Evolutionary conservation across 2,113 vertebrate species (phyloP).

Genomic region (Tamias sibiricus): DNA sequence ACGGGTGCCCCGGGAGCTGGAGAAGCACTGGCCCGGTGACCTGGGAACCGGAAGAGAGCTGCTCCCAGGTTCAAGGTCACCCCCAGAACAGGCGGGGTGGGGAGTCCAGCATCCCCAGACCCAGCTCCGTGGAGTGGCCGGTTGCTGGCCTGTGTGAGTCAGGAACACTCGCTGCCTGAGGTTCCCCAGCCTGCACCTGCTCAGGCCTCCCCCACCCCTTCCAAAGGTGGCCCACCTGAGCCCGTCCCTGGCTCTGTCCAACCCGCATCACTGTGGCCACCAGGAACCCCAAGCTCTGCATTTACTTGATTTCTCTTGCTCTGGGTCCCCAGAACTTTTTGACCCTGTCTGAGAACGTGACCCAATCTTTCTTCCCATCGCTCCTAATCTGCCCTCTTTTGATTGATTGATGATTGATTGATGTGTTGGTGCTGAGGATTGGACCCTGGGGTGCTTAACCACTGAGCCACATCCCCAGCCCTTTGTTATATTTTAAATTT

Average conservation of each 20-base stretch:
- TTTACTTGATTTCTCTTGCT: background rate
- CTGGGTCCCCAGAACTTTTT: background rate
- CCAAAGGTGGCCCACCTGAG: background rate
- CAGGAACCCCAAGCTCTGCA: background rate
- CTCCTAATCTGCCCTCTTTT: background rate
- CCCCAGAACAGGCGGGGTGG: too few species aligned
- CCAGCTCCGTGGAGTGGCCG: too few species aligned
- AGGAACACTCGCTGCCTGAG: accelerated
- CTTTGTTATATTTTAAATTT: too few species aligned
- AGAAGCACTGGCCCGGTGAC: accelerated
- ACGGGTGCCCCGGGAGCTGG: accelerated
- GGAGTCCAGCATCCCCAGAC: background rate
- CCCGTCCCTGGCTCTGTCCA: background rate
- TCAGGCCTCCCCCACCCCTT: background rate
- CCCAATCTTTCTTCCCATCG: background rate
- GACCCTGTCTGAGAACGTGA: background rate
- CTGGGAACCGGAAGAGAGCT: background rate
- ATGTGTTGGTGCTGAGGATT: background rate
- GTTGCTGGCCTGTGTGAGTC: too few species aligned
- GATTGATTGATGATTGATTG: too few species aligned
- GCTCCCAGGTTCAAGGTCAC: background rate
- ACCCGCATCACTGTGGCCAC: background rate
- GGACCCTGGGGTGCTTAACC: too few species aligned
- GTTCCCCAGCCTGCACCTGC: background rate
- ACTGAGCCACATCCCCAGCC: too few species aligned